Base-by-base conservation (phyloP, 2,113 vertebrate species). In the Hippocampus mohnikei region DNA sequence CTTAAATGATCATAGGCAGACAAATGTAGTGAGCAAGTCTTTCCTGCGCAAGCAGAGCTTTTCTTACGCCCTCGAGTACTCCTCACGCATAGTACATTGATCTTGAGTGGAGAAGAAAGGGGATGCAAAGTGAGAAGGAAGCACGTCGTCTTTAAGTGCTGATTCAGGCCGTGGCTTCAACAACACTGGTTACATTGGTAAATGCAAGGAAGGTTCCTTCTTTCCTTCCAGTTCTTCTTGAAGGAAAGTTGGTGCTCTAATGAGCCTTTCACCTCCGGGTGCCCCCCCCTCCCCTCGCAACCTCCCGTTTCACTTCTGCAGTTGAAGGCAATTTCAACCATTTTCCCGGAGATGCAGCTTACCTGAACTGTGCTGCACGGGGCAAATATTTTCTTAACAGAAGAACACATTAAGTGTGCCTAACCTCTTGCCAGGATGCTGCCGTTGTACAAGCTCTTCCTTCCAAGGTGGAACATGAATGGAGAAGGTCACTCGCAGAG, bases 391-490 rank as follows among this genome's bases (percentile, higher is more conserved):
- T 58, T 67, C 52, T 70, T 62, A 18, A 64, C 67, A 66, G 79
- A 83, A 81, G 61, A 65, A 71, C 74, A 88, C 65, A 84, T 67
- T 75, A 72, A 75, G 60, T 71, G 68, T 72, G 73, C 75, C 81
- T 77, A 82, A 90, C 84, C 79, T 89, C 88, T 90, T 88, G 87
- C 88, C 89, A 84, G 84, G 88, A 85, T 87, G 87, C 85, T 77
- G 79, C 50, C 69, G 74, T 70, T 73, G 80, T 80, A 75, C 68
- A 74, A 84, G 71, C 72, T 33, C 71, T 72, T 70, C 67, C 75
- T 84, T 80, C 79, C 67, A 82, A 83, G 63, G 66, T 76, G 79
- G 72, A 91, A 82, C 78, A 83, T 87, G 84, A 74, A 78, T 18
- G n/a, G 75, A 82, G 33, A 70, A 76, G 77, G 81, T 81, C 75